phyloP scores from a whole-genome alignment of 2,888 invertebrate genomes.

The Drosophila picticornis region DNA sequence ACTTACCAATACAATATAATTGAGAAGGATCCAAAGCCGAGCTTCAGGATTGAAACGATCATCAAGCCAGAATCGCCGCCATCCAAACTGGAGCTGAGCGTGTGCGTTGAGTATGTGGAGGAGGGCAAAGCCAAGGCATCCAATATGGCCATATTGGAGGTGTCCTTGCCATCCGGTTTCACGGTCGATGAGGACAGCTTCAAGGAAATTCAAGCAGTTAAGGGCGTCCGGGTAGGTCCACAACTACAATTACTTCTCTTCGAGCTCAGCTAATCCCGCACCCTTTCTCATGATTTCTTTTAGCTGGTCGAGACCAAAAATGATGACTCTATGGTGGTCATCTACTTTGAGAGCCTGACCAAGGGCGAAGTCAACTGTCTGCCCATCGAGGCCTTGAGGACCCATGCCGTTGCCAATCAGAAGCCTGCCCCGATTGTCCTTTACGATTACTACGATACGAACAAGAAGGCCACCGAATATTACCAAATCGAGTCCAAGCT shows the following conservation, averaged over 20 bases:
- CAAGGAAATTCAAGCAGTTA: conserved; percentile 87
- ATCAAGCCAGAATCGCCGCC: conserved; percentile 92
- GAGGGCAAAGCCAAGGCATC: conserved; percentile 86
- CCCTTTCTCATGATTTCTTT: not conserved
- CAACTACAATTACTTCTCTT: not conserved
- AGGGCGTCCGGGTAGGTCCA: conserved; percentile 83
- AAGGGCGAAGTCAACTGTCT: conserved; percentile 89
- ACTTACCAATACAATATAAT: conserved; percentile 93
- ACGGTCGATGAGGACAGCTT: conserved; percentile 92
- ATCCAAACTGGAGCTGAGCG: conserved; percentile 91
- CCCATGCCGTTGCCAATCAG: conserved; percentile 93
- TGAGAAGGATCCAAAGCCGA: conserved; percentile 94
- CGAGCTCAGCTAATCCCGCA: not conserved
- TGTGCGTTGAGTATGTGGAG: conserved; percentile 90
- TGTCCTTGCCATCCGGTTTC: conserved; percentile 95
- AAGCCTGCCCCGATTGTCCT: conserved; percentile 94
- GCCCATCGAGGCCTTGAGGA: conserved; percentile 93
- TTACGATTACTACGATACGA: conserved; percentile 96
- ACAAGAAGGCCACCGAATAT: conserved; percentile 79
- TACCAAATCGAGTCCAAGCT: conserved; percentile 82
- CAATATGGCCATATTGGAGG: conserved; percentile 97
- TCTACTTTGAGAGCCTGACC: conserved; percentile 90
- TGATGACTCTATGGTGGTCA: conserved; percentile 87
- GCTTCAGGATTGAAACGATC: conserved; percentile 93
- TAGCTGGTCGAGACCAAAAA: conserved; percentile 89